Base-by-base conservation (phyloP, 2,888 invertebrate genomes). In the Leptothorax acervorum region DNA sequence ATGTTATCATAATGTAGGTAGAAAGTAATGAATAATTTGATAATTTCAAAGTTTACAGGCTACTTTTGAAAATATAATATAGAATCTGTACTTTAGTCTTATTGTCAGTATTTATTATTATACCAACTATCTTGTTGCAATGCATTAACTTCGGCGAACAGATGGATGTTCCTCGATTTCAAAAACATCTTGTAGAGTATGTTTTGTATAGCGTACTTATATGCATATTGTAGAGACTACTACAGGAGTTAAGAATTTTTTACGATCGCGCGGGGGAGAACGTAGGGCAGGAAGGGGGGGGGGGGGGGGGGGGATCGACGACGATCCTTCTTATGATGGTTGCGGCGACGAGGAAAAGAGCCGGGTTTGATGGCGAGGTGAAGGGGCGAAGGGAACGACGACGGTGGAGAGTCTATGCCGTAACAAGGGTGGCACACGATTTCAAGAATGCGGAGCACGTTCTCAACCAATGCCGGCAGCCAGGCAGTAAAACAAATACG, bases 401-500 rank as follows among this genome's bases (percentile, higher is more conserved):
- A 83, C 86, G 53, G 75, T 83, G 60, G 84, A 79, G 84, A 85
- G 89, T 91, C 90, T 91, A 89, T 91, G 91, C 88, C 89, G 92
- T 92, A 94, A 94, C 93, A 93, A 93, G 93, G 93, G 93, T 93
- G 93, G 93, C 91, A 93, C 91, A 93, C 91, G 92, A 93, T 94
- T 94, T 94, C 93, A 93, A 93, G 94, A 94, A 95, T 94, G 93
- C 95, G 84, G 92, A 93, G 93, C 95, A 95, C 95, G 95, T 95
- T 91, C 93, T 93, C 93, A 94, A 95, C 94, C 94, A 94, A 94
- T 94, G 95, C 94, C 92, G 91, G 92, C 93, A 93, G 93, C 93
- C 92, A 93, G 92, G 94, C 94, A 94, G 95, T 95, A 95, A 95
- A 95, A 95, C 95, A 94, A 95, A 95, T 95, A 95, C 94, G 93